Evolutionary conservation across 2,888 invertebrate genomes (phyloP), one percentile per base, ranked within the genome.

Genomic region (Heliconius hortense): DNA sequence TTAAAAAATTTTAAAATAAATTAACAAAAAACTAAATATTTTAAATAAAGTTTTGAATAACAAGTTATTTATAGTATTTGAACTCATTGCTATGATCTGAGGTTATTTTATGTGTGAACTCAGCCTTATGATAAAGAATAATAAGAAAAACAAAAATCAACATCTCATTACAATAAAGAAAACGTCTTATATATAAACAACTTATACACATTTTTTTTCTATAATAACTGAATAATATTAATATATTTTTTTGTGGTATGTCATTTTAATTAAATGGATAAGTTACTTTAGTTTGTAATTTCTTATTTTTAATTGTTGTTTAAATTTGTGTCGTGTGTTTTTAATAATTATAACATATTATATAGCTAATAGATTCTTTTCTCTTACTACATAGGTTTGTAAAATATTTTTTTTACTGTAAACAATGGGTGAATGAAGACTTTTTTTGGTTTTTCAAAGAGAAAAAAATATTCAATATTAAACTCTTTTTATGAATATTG

Each of bases 401-500:
- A 78, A 74, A 39, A 72, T 53, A 74, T 64, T 63, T 73, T 77
- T 76, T 56, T 56, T 56, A 35, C 67, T 79, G 77, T 79, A 77
- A 79, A 76, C 78, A 62, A 73, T 73, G 79, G 77, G 77, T 76
- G 43, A 35, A 63, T 67, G 56, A 59, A 72, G 70, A 74, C 78
- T 77, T 35, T 66, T 43, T 21, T 66, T 21, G 21, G 21, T n/a
- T 35, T 35, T 39, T 13, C n/a, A 18, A 63, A 63, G 10, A 63
- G 10, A 21, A 35, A 63, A 31, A 31, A 11, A 31, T 13, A 35
- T 5, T 66, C n/a, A 21, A 39, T n/a, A 39, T 39, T 39, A n/a
- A 53, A 56, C 3, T 13, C 39, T 53, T 68, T 26, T 5, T 31
- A 35, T 53, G 4, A 15, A 43, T 48, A 35, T 43, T 68, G 18